Evolutionary conservation across 1,140 invertebrate species (phyloP).

Genomic region (Drosophila kurseongensis): DNA sequence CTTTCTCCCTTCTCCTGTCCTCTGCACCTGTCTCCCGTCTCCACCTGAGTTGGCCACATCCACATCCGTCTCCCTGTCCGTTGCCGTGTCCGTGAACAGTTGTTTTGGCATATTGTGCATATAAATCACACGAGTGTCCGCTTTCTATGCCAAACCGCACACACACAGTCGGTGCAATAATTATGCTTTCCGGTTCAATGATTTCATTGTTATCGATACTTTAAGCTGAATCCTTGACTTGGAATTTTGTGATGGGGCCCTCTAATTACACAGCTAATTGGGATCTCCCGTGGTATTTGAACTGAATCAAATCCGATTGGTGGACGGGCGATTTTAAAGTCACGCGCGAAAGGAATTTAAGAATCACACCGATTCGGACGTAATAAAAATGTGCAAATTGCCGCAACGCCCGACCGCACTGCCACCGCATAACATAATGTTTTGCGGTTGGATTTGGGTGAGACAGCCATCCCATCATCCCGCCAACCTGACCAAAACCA

Average conservation of each 20-base stretch:
- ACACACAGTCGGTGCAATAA: conserved; percentile 43
- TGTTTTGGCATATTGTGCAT: conserved; percentile 66
- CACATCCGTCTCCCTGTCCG: conserved; percentile 25
- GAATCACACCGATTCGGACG: conserved; percentile 21
- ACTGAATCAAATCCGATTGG: conserved; percentile 18
- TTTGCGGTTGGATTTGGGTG: conserved; percentile 67
- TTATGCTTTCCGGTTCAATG: conserved; percentile 70
- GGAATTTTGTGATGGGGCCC: conserved; percentile 14
- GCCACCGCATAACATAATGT: conserved; percentile 75
- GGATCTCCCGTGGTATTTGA: conserved; percentile 10
- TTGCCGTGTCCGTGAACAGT: conserved; percentile 21
- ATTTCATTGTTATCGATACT: conserved; percentile 41
- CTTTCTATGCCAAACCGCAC: conserved; percentile 41
- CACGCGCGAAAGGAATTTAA: conserved; percentile 36
- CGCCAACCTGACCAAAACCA: conserved; percentile 4
- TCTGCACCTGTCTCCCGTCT: conserved; percentile 2
- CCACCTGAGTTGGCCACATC: conserved; percentile 1
- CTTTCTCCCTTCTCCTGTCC: neutral
- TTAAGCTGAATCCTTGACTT: conserved; percentile 19
- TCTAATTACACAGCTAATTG: conserved; percentile 46
- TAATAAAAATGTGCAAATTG: conserved; percentile 70
- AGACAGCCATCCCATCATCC: neutral
- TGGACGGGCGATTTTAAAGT: conserved; percentile 26
- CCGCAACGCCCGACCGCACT: conserved; percentile 61
- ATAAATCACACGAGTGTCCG: conserved; percentile 57